phyloP scores from a whole-genome alignment of 2,888 invertebrate species.

The Aromia moschata region DNA sequence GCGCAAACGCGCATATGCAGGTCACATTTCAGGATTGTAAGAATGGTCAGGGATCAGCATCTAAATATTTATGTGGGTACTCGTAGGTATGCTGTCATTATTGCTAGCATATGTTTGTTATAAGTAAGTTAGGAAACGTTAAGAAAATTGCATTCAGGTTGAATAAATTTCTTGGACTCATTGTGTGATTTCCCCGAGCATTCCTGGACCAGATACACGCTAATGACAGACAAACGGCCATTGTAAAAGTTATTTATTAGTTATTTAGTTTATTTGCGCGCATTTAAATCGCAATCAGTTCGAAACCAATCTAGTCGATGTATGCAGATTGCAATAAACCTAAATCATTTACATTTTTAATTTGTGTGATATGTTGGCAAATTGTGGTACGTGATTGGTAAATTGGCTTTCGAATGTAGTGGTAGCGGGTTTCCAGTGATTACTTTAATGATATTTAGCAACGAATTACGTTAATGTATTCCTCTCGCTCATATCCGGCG shows the following conservation, averaged over 20 bases:
- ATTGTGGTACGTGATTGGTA: slow-evolving; percentile 35
- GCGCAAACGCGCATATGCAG: no score
- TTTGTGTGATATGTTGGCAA: slow-evolving; percentile 41
- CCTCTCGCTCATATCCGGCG: no score
- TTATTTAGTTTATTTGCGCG: slow-evolving; percentile 35
- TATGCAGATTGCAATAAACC: slow-evolving; percentile 33
- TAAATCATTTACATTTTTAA: slow-evolving; percentile 41
- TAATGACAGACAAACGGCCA: slow-evolving; percentile 20
- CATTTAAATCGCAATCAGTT: slow-evolving; percentile 46
- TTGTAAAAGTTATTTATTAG: slow-evolving; percentile 37
- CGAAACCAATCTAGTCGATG: slow-evolving; percentile 38
- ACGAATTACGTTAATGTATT: no score
- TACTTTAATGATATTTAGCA: slow-evolving; percentile 21
- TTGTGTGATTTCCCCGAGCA: slow-evolving; percentile 17
- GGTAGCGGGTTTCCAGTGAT: slow-evolving; percentile 24
- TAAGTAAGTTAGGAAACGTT: no score
- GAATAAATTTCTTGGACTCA: no score
- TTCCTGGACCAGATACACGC: slow-evolving; percentile 13
- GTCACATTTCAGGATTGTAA: no score
- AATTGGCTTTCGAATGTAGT: slow-evolving; percentile 35
- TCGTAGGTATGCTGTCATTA: no score
- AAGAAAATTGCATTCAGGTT: no score
- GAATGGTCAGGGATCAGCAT: no score
- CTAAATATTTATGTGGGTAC: no score
- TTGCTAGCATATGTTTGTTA: no score